Conservation (phyloP, 2,797 vertebrate genomes). For the Schizopygopsis malacanthus region DNA sequence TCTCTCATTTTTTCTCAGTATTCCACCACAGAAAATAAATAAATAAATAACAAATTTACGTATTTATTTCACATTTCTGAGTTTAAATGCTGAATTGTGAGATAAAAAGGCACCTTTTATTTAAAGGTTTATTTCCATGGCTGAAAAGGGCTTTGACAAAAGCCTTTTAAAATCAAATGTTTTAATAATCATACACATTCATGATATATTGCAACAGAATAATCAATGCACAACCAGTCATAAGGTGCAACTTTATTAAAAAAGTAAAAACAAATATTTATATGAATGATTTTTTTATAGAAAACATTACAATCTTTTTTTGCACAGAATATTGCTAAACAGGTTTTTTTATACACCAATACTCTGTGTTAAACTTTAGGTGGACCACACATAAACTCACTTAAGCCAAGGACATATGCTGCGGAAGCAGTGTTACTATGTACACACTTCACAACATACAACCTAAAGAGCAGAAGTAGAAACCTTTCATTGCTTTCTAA, state of each 20-base stretch:
- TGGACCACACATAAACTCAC: slow-evolving; percentile 75
- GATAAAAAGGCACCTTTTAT: not conserved
- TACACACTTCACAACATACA: slow-evolving; percentile 52
- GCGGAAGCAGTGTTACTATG: slow-evolving; percentile 51
- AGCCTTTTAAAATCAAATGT: not conserved
- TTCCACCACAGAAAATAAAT: not conserved
- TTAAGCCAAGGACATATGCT: slow-evolving; percentile 54
- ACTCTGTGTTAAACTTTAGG: slow-evolving; percentile 76
- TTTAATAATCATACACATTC: not conserved
- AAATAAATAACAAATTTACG: too few relatives aligned
- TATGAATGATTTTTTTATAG: slow-evolving; percentile 78
- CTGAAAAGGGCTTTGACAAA: not conserved
- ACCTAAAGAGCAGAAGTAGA: slow-evolving; percentile 74
- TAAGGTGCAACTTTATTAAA: slow-evolving; percentile 86
- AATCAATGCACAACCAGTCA: slow-evolving; percentile 52
- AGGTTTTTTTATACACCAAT: slow-evolving; percentile 70
- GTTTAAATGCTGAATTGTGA: not conserved
- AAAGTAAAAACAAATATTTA: slow-evolving; percentile 86
- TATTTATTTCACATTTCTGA: not conserved
- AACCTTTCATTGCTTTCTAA: slow-evolving; percentile 77
- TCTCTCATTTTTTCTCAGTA: not conserved
- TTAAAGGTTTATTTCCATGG: not conserved
- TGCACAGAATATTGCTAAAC: slow-evolving; percentile 78
- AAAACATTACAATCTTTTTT: slow-evolving; percentile 86
- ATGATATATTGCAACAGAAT: not conserved